phyloP scores from a whole-genome alignment of 2,113 vertebrate species.

The Glaucidium brasilianum region DNA sequence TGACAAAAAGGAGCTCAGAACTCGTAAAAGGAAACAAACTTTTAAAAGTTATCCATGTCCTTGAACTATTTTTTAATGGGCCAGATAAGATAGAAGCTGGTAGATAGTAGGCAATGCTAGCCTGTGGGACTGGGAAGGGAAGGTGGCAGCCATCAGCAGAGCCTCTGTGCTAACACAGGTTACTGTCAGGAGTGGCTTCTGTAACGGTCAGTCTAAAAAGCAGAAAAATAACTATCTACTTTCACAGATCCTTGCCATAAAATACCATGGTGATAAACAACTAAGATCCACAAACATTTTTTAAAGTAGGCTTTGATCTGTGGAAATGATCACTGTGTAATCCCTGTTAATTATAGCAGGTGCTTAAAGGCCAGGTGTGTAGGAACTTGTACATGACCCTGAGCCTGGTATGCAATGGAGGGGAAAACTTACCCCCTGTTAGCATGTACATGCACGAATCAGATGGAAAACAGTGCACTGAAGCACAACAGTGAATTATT shows the following conservation, averaged over 20 bases:
- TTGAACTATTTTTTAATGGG: background rate
- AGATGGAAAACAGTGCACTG: background rate
- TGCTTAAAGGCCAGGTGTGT: background rate
- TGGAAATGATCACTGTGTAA: background rate
- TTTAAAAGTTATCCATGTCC: background rate
- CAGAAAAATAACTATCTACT: background rate
- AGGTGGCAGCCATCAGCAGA: background rate
- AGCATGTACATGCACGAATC: accelerated
- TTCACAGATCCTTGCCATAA: background rate
- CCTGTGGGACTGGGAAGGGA: background rate
- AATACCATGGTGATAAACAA: background rate
- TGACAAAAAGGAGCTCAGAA: background rate
- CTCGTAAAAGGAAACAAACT: background rate
- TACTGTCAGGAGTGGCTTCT: background rate
- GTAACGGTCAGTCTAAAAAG: background rate
- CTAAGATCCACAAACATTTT: background rate
- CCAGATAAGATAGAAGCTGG: background rate
- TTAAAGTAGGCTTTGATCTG: background rate
- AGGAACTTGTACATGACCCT: background rate
- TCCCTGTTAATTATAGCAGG: background rate
- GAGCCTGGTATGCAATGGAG: background rate
- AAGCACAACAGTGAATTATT: background rate
- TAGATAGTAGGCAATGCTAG: background rate
- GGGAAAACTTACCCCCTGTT: background rate
- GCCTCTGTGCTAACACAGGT: background rate